Evolutionary conservation across 2,797 vertebrate species (phyloP), one percentile per base, ranked within the genome.

Genomic region (Gastrophryne carolinensis): DNA sequence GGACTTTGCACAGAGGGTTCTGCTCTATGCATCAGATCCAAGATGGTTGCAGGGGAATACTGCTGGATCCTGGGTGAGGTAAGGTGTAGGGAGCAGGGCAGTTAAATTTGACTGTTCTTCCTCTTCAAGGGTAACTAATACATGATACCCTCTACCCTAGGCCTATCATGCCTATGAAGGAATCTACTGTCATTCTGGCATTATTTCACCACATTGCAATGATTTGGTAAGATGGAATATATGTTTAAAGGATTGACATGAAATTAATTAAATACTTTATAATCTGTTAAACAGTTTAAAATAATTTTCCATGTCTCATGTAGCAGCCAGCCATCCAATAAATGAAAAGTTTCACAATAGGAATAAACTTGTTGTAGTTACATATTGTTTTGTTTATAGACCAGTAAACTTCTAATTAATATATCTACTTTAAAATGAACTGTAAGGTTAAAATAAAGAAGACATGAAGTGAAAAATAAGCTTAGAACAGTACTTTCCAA

Each of bases 361-460:
- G 21, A 75, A 32, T 1, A 32, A 67, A 53, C 47, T 52, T 68
- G 61, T 75, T 37, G 44, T 50, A 50, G n/a, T 53, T 62, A 39
- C 30, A 54, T 29, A 60, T 52, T 75, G 64, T 61, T 61, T 52
- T 69, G 54, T 41, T 44, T 69, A 17, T 37, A 8, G 32, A 69
- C 12, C 39, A 47, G 62, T 35, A 61, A 61, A 37, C 32, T 68
- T 69, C 64, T 61, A 75, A 75, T 75, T 75, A 75, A 69, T 75
- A 61, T 32, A 61, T 69, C 64, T 62, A 53, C 44, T 68, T 75
- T 68, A 41, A 75, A 75, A 62, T 68, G 56, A 62, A 69, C 73
- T 62, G 24, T 8, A 21, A 39, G 41, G 32, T 60, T 67, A 26
- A 62, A 41, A 56, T 69, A 17, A 41, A 58, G 24, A 50, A 53